Base-by-base conservation (phyloP, 2,888 invertebrate species). In the Drosophila borealis region DNA sequence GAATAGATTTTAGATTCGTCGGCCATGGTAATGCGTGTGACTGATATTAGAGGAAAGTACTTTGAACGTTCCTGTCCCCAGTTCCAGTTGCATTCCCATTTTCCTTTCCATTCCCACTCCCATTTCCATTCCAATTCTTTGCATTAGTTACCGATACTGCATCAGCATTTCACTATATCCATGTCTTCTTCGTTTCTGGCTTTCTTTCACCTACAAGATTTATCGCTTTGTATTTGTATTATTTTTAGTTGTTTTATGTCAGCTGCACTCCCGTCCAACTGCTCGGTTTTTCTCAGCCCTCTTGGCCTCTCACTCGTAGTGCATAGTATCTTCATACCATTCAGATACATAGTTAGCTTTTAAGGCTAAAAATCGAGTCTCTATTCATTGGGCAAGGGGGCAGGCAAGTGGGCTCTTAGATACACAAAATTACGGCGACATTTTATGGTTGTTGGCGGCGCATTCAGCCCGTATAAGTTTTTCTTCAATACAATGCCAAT, bases 201-300 rank as follows among this genome's bases (percentile, higher is more conserved):
- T 87, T 77, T 88, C 87, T 89, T 89, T 89, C 89, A 89, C 89
- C 89, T 89, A 89, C 89, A 89, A 89, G 89, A 89, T 89, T 89
- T 89, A 89, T 89, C 73, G 88, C 82, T 81, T 78, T 82, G 84
- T 86, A 88, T 84, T 88, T 89, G 89, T 89, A 89, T 89, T 89
- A 89, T 89, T 89, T 89, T 89, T 89, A 89, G 89, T 89, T 84
- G 78, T 81, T 78, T 80, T 74, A 83, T 85, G 88, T 88, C 75
- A 85, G 59, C 76, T 65, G 68, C 74, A 80, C 64, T 70, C 48
- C 56, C 75, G 50, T 37, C 60, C 70, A 54, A 70, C 70, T 60
- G 66, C 46, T 66, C 17, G 41, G 13, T 13, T 33, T 33, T 14
- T 33, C 11, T 5, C 50, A 25, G 14, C 14, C 11, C 29, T 4